Conservation (phyloP, 2,797 vertebrate genomes). For the Sebastolobus altivelis region DNA sequence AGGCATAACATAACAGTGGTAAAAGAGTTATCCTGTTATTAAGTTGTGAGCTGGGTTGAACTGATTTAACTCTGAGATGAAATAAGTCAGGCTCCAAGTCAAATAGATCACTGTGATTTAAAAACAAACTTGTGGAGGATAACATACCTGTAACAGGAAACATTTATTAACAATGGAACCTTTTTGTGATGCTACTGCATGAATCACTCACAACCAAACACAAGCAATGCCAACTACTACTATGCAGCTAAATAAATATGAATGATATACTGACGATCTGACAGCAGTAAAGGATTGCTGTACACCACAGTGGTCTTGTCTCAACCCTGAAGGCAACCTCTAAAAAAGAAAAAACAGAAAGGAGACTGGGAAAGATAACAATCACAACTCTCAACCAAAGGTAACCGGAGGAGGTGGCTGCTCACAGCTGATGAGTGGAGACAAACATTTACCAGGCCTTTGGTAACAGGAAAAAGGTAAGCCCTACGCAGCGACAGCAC, state of each 20-base stretch:
- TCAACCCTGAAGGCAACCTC: not conserved
- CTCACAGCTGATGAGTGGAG: constrained; percentile 29
- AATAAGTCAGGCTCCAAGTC: not conserved
- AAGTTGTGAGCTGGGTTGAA: not conserved
- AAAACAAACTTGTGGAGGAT: not conserved
- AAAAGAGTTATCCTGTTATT: not conserved
- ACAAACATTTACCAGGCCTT: constrained; percentile 11
- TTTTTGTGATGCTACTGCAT: not conserved
- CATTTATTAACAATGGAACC: not conserved
- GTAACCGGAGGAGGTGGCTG: not conserved
- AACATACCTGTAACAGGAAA: not conserved
- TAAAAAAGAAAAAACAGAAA: not conserved
- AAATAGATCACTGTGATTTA: not conserved
- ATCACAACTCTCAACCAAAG: not conserved
- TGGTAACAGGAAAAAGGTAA: constrained; percentile 26
- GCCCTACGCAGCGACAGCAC: not conserved
- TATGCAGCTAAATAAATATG: not conserved
- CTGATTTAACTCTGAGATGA: not conserved
- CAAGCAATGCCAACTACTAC: not conserved
- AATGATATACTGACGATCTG: not conserved
- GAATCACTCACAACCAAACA: not conserved
- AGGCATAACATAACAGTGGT: not conserved
- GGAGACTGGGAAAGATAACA: not conserved
- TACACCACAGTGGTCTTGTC: not conserved
- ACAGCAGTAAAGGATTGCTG: not conserved